Base-by-base conservation (phyloP, 30 jellyfish, hydroid and myxozoan species). In the Pelagia noctiluca region DNA sequence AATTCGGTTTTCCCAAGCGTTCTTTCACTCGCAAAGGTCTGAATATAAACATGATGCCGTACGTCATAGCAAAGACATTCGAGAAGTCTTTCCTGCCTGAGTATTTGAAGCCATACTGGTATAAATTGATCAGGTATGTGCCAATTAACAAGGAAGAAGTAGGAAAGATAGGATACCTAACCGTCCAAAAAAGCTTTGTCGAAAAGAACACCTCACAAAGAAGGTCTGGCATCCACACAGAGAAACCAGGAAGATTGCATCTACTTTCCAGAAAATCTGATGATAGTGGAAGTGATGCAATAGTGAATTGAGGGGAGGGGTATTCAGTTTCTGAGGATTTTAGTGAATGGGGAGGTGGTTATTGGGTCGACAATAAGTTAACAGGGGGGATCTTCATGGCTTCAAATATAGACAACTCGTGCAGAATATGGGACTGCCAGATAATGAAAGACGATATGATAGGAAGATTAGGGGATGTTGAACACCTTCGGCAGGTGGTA, bases 11-110 rank as follows among this genome's bases (percentile, higher is more conserved):
- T 48, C 16, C 2, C 1, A 23, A 24, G 1, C 2, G 3, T 3
- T 85, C 75, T 49, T 89, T 89, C 11, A 38, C 63, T 25, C 89
- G 90, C 28, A 73, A 75, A 7, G 90, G 71, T 8, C 74, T 85
- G 5, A 75, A 35, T 68, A 85, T 85, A 2, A 85, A 85, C 85
- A 85, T 85, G 95, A 85, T 85, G 95, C 95, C 95, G 10, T 85
- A 73, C 57, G 63, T 62, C 7, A 73, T 73, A 68, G 29, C 38
- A 22, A 21, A 13, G 22, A 13, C 13, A 28, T 85, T 85, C 35
- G 68, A 38, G 21, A 57, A 75, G 1, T 38, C 62, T 50, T 26
- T 29, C 30, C 65, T 85, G 24, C 95, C 95, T 35, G 71, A 46
- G 0, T 23, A 85, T 46, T 26, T 85, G 28, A 0, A 46, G 8